Base-by-base conservation (phyloP, 2,113 vertebrate genomes). In the Tragelaphus buxtoni region DNA sequence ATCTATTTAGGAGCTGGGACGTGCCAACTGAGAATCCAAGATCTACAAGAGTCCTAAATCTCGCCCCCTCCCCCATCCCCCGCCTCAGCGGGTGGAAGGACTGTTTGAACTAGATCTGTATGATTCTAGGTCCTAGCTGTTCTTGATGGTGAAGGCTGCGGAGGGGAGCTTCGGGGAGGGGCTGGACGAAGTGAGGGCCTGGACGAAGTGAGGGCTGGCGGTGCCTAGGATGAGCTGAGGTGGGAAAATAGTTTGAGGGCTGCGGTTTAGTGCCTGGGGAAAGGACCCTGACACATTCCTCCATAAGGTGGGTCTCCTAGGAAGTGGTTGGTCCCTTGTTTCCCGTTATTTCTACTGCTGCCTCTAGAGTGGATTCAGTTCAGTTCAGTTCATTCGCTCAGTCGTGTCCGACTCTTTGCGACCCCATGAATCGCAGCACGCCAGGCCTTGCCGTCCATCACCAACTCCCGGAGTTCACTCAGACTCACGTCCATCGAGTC, bases 281-380 rank as follows among this genome's bases (percentile, higher is more conserved):
- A 35, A 55, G 39, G 16, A 79, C 35, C n/a, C 3, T 18, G 39
- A n/a, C 12, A 4, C 32, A 1, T 11, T 24, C 7, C 58, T 39
- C 35, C 7, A 0, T 2, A 26, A 39, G 7, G 14, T 22, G 20
- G 55, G 51, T 24, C 39, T 80, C 10, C 16, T 26, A n/a, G 56
- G 24, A 16, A 10, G 4, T 12, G 47, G 10, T 35, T 14, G 69
- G 51, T 45, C 28, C 49, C 55, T 76, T 13, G 32, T 22, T 56
- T 51, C 53, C 39, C 58, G 0, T 35, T 10, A 5, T n/a, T 7
- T 32, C n/a, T 58, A 0, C 7, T 65, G 35, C 39, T 3, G 49
- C 14, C 51, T 47, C 14, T 63, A 30, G 30, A 32, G 60, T 9
- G 45, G 22, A 32, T 60, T 49, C 47, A 47, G 47, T 47, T 47